Evolutionary conservation across 2,888 invertebrate species (phyloP), one percentile per base, ranked within the genome.

Genomic region (Sylvicola fuscatus): DNA sequence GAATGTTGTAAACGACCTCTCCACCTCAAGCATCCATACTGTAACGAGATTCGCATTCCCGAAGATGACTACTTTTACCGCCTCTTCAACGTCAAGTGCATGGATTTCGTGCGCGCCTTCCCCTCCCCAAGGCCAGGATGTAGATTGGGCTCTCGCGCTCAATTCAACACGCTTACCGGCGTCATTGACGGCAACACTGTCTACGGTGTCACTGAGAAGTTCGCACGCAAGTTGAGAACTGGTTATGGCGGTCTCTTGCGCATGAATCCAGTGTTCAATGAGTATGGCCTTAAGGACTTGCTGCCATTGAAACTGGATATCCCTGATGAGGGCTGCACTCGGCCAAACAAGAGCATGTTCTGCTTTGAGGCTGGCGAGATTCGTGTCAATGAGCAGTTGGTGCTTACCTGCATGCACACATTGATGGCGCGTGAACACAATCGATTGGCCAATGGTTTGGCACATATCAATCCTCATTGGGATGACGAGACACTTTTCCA

Each of bases 361-460:
- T 90, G 90, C 53, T 90, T 90, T 50, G 87, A 89, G 67, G 84
- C 82, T 44, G 87, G 84, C 48, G 90, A 90, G 61, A 83, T 87
- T 51, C 71, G 90, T 49, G 89, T 87, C 1, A 90, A 90, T 55
- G 89, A 90, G 54, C 89, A 90, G 50, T 60, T 89, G 43, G 81
- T 87, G 1, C 60, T 90, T 36, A 78, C 89, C 0, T 84, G 84
- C 43, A 86, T 89, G 83, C 89, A 90, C 53, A 87, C 87, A 0
- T 56, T 89, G 27, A 75, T 86, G 78, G 83, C 89, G 1, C 65
- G 89, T 39, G 86, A 92, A 52, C 92, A 93, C 56, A 93, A 93
- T 58, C 66, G 84, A 39, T 59, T 86, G 1, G 89, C 90, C 1
- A 70, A 67, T 35, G 75, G 63, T 5, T 58, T 93, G 28, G 69